A percentile compares a stretch with the other conserved stretches of the same genome.
phyloP scores from a whole-genome alignment of 2,113 vertebrate species.

The Lethenteron reissneri region DNA sequence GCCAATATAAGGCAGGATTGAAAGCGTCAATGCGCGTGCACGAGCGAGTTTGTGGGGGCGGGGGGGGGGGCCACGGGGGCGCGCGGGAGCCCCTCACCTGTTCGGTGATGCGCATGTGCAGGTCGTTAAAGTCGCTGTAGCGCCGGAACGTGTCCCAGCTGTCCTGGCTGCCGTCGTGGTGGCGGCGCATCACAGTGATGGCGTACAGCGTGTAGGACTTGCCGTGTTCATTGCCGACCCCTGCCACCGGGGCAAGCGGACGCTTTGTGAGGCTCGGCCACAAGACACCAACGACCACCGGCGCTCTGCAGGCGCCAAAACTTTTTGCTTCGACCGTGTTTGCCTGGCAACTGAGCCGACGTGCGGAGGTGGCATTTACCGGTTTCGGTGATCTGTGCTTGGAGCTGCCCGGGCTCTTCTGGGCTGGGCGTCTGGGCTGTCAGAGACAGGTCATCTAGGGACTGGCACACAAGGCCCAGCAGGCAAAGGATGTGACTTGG shows the following conservation, averaged over 20 bases:
- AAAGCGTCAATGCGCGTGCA: too few relatives aligned
- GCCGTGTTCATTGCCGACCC: slow-evolving; percentile 93
- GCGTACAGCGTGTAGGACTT: slow-evolving; percentile 89
- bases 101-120: slow-evolving; percentile 91
- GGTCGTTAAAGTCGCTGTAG: slow-evolving; percentile 95
- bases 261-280: too few relatives aligned
- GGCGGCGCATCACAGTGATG: slow-evolving; percentile 67
- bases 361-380: slow-evolving; percentile 27
- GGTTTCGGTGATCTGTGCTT: slow-evolving; percentile 92
- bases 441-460: slow-evolving; percentile 73
- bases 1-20: too few relatives aligned
- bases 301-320: too few relatives aligned
- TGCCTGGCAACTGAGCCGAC: too few relatives aligned
- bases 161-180: slow-evolving; percentile 41
- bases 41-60: too few relatives aligned
- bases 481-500: too few relatives aligned
- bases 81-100: slow-evolving; percentile 35
- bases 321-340: too few relatives aligned
- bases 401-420: slow-evolving; percentile 61
- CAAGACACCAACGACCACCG: too few relatives aligned
- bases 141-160: slow-evolving; percentile 89
- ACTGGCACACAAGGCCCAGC: slow-evolving; percentile 23
- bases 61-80: too few relatives aligned
- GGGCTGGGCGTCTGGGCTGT: slow-evolving; percentile 31
- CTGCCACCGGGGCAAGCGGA: slow-evolving; percentile 22